These are phyloP conservation scores for Tipula helvola DNA, from an alignment of 2,888 invertebrate genomes.

Conservation along the genomic window DNA sequence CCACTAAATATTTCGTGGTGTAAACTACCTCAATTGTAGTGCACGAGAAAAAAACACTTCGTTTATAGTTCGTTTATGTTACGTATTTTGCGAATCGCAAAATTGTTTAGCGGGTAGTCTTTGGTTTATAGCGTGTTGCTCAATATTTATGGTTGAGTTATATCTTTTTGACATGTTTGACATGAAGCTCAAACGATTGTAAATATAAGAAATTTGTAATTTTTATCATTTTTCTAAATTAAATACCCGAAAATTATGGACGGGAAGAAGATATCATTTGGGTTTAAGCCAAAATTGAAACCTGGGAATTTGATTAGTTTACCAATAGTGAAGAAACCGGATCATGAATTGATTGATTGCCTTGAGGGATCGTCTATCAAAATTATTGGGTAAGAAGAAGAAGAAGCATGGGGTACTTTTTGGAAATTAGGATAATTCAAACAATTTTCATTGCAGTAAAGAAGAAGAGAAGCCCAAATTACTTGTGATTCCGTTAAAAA, in stretches of 20 bases:
- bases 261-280: constrained; percentile 66
- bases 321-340: constrained; percentile 38
- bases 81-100: too few species aligned
- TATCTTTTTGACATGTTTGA: background rate
- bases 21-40: too few species aligned
- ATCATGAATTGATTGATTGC: constrained; percentile 58
- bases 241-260: constrained; percentile 35
- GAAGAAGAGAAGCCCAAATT: constrained; percentile 40
- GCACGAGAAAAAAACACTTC: too few species aligned
- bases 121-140: background rate
- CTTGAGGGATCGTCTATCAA: constrained; percentile 65
- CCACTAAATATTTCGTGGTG: too few species aligned
- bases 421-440: constrained; percentile 12
- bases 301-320: constrained; percentile 29
- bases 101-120: too few species aligned
- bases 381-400: constrained; percentile 56
- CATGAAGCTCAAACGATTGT: background rate
- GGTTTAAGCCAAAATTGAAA: constrained; percentile 56
- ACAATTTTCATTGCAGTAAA: constrained; percentile 31
- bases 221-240: background rate
- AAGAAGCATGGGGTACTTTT: constrained; percentile 24
- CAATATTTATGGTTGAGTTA: background rate
- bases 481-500: constrained; percentile 54
- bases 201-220: background rate
- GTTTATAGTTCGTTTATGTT: too few species aligned